Conservation (phyloP, 2,797 vertebrate genomes). For the Pangasius sanitwongsei region DNA sequence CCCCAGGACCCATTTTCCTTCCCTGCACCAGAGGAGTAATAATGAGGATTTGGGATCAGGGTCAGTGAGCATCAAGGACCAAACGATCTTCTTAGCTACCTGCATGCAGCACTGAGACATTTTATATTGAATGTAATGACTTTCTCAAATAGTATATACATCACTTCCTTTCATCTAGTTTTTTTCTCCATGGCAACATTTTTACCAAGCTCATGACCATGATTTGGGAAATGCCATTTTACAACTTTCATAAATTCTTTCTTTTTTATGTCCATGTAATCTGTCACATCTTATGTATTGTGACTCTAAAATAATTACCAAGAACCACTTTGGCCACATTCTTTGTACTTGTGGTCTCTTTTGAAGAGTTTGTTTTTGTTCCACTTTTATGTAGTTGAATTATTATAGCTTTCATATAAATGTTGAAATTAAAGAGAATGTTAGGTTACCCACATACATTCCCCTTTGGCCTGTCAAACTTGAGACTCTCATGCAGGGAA, state of each 20-base stretch:
- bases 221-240: slow-evolving; percentile 29
- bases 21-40: slow-evolving; percentile 40
- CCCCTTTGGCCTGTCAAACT: slow-evolving; percentile 52
- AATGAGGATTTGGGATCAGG: slow-evolving; percentile 51
- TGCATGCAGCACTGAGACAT: slow-evolving; percentile 31
- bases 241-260: slow-evolving; percentile 22
- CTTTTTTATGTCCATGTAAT: slow-evolving; percentile 53
- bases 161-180: slow-evolving; percentile 13
- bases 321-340: slow-evolving; percentile 58
- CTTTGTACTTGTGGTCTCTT: slow-evolving; percentile 66
- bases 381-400: slow-evolving; percentile 60
- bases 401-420: slow-evolving; percentile 64
- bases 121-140: not conserved
- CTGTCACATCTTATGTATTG: slow-evolving; percentile 62
- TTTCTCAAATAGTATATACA: not conserved
- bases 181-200: not conserved
- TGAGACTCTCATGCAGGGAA: slow-evolving; percentile 61
- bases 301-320: slow-evolving; percentile 63
- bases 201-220: not conserved
- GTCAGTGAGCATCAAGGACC: slow-evolving; percentile 47
- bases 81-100: slow-evolving; percentile 30
- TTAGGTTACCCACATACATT: slow-evolving; percentile 59
- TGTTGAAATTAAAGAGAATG: slow-evolving; percentile 60
- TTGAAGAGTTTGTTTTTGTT: slow-evolving; percentile 67
- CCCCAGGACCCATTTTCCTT: slow-evolving; percentile 57